A percentile compares a stretch with the other conserved stretches of the same genome.
Evolutionary conservation across 2,113 vertebrate genomes (phyloP).

Genomic region (Macroglossus sobrinus): DNA sequence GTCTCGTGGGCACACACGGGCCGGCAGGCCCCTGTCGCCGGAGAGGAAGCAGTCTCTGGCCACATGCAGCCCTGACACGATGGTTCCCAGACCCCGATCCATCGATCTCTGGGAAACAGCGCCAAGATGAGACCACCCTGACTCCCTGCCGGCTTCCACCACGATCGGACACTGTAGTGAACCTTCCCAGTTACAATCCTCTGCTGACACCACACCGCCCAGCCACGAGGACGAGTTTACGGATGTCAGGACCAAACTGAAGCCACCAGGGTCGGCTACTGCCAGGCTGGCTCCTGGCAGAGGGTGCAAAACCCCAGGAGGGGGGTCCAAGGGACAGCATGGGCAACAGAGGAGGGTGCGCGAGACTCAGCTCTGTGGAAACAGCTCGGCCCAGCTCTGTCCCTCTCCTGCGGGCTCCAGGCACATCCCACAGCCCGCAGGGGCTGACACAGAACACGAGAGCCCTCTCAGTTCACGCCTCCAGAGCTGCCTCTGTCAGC

Average conservation of each 20-base stretch:
- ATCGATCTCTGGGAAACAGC: neutral
- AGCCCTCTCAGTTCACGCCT: fast-evolving
- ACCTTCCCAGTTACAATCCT: neutral
- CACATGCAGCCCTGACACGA: neutral
- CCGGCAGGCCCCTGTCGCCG: neutral
- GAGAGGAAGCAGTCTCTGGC: neutral
- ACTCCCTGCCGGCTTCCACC: neutral
- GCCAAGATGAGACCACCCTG: neutral
- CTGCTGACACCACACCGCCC: neutral
- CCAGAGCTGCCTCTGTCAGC: fast-evolving
- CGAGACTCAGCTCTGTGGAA: neutral
- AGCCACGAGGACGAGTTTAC: neutral
- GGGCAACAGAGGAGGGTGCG: neutral
- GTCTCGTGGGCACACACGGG: fast-evolving
- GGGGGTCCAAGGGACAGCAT: neutral
- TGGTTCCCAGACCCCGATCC: neutral
- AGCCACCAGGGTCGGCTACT: neutral
- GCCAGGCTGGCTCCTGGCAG: neutral
- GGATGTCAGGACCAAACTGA: neutral
- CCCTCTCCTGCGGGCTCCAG: fast-evolving
- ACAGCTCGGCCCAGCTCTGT: neutral
- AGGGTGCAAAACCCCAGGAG: neutral
- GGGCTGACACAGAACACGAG: fast-evolving
- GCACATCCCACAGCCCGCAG: neutral
- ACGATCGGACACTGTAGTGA: neutral